Evolutionary conservation across 2,888 invertebrate genomes (phyloP), one percentile per base, ranked within the genome.

Genomic region (Zele albiditarsus): DNA sequence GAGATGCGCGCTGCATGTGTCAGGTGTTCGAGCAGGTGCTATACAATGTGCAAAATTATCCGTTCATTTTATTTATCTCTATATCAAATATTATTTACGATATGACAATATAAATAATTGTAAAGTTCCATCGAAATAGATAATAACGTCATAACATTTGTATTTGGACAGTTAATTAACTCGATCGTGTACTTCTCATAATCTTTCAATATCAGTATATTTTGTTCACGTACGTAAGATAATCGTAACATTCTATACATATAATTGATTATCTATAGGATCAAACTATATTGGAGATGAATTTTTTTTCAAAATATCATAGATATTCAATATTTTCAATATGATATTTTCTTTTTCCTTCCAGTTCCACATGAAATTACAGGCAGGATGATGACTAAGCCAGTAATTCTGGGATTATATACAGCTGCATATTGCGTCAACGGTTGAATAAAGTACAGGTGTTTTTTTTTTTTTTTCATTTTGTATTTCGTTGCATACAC

Each of bases 361-460:
- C n/a, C n/a, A 46, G 46, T 46, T 46, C 8, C 20, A n/a, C n/a
- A 20, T 53, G n/a, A 10, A 53, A 53, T 8, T n/a, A 20, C 20
- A 4, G 10, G n/a, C 53, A 20, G 23, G 8, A 53, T 23, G 20
- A 20, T 53, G 53, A 53, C 53, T 20, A 53, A 53, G 53, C 53
- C 23, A 53, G 20, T 53, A 53, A 23, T 23, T 53, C 20, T 23
- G 23, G 53, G 53, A 53, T 53, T 53, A 53, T 23, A 23, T 23
- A 20, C 53, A 53, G 53, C 53, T 53, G 53, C 53, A 53, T n/a
- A 23, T 53, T 53, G 53, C 53, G 0, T 53, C 53, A 53, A 53
- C 53, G 53, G 53, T 53, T 53, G 53, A 23, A 53, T 20, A 53
- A 20, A 53, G 53, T 53, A 53, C 53, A 20, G 53, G 53, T 53